These are phyloP conservation scores for Apis florea DNA, from an alignment of 1,140 invertebrate genomes.

Conservation along the genomic window DNA sequence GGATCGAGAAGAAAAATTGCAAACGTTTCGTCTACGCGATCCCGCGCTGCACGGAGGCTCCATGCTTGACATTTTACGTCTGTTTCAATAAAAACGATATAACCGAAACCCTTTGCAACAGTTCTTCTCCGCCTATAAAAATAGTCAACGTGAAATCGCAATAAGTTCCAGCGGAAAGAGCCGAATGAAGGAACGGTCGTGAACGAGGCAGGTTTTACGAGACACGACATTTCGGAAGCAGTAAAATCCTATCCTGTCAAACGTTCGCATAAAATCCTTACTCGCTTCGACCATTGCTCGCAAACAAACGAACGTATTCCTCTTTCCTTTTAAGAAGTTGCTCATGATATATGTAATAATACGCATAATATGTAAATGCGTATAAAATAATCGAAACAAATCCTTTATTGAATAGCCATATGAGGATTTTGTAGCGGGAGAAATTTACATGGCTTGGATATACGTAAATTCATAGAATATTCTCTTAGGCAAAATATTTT, in stretches of 20 bases:
- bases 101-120: constrained; percentile 53
- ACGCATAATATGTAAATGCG: too few species aligned
- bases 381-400: background rate
- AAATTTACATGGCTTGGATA: too few species aligned
- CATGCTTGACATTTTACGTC: constrained; percentile 17
- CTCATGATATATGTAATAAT: too few species aligned
- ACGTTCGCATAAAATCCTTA: constrained; percentile 66
- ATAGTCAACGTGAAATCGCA: constrained; percentile 62
- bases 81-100: constrained; percentile 60
- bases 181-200: constrained; percentile 55
- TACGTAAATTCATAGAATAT: too few species aligned
- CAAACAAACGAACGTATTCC: constrained; percentile 25
- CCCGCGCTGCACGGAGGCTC: too few species aligned
- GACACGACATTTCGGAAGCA: constrained; percentile 66
- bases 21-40: constrained; percentile 4
- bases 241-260: constrained; percentile 71
- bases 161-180: constrained; percentile 61
- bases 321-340: background rate
- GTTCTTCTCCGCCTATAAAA: constrained; percentile 58
- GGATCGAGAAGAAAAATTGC: background rate
- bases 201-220: constrained; percentile 67
- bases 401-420: too few species aligned
- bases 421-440: too few species aligned
- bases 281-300: constrained; percentile 23
- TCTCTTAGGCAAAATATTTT: too few species aligned